Conservation (phyloP, 2,113 vertebrate species). For the Sphaerodactylus townsendi region DNA sequence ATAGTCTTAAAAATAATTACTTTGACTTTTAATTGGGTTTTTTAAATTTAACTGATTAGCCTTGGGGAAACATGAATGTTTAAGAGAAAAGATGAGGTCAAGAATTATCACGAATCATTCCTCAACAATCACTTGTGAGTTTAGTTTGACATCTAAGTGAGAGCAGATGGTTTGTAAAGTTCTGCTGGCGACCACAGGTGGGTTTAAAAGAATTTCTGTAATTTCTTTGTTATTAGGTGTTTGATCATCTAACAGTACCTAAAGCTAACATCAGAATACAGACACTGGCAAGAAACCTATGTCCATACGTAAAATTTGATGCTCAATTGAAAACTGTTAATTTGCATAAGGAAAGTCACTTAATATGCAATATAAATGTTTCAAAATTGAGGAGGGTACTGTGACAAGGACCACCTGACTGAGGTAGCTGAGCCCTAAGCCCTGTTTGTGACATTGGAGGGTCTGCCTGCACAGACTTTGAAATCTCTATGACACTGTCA, state of each 20-base stretch:
- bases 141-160: conserved; percentile 47
- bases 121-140: conserved; percentile 40
- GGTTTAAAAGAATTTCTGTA: conserved; percentile 28
- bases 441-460: too few species aligned
- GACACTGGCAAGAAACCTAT: conserved; percentile 12
- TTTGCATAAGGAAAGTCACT: conserved; percentile 11
- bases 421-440: too few species aligned
- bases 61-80: conserved; percentile 8
- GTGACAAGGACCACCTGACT: too few species aligned
- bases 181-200: conserved; percentile 18
- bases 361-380: too few species aligned
- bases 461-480: too few species aligned
- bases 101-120: conserved; percentile 42
- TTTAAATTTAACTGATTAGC: fast-evolving
- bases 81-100: conserved; percentile 12
- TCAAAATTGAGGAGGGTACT: too few species aligned
- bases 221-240: conserved; percentile 3
- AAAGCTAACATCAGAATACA: conserved; percentile 32
- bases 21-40: neutral
- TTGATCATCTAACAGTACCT: conserved; percentile 22
- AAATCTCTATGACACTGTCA: too few species aligned
- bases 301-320: conserved; percentile 15
- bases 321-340: conserved; percentile 1
- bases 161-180: conserved; percentile 49
- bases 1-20: neutral